Base-by-base conservation (phyloP, 2,797 vertebrate genomes). In the Gadopsis bispinosus region DNA sequence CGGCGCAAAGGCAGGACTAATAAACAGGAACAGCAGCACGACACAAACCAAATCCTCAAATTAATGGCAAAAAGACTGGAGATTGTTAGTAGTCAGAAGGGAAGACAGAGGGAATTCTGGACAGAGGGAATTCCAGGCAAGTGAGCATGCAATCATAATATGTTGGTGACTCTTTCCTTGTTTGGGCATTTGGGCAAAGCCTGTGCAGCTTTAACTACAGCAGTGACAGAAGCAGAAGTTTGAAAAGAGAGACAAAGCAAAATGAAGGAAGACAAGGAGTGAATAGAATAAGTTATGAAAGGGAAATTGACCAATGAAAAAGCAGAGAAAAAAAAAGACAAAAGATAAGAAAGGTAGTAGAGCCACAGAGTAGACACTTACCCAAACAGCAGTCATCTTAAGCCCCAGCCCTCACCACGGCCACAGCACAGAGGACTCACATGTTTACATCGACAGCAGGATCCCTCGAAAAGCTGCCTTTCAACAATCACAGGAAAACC, bases 101-200 rank as follows among this genome's bases (percentile, higher is more conserved):
- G 33, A 55, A 54, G 31, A 72, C 29, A 75, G 58, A 62, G 19
- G 13, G 17, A 35, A 35, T 26, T 26, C 26, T 26, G 26, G 26
- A 26, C 26, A 26, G 72, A 78, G 71, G 73, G 20, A 58, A 75
- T 56, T 83, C 76, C 43, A 62, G 81, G 72, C 64, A 75, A 71
- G 83, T 76, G 60, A 86, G 84, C 41, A 75, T 43, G 67, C 68
- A 80, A 74, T 75, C 80, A 87, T 65, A 85, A 74, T 58, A 80
- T 79, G 81, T 74, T 71, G 68, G 87, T 60, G 80, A 85, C 70
- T 79, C 83, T 83, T 67, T 88, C 94, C 94, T 93, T 94, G 88
- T 95, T 95, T 94, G 93, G 94, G 89, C 91, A 93, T 93, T 67
- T 78, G 81, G 69, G 78, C 76, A 89, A 87, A 85, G 73, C 61